Evolutionary conservation across 2,888 invertebrate species (phyloP).

Genomic region (Helicoverpa assulta): DNA sequence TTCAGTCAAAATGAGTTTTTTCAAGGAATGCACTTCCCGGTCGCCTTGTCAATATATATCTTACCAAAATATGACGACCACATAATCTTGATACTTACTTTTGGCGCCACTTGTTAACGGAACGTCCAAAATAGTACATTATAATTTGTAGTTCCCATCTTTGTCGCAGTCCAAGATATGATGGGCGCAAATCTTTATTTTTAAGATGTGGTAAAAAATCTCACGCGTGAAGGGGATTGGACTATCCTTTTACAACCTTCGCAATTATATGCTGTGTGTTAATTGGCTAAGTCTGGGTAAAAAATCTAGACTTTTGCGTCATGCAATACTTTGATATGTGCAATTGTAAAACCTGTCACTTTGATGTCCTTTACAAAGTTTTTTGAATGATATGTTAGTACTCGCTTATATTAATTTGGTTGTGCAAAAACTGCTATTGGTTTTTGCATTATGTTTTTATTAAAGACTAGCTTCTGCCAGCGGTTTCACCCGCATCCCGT

Average conservation of each 20-base stretch:
- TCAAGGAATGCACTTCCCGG: constrained; percentile 52
- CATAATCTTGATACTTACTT: constrained; percentile 1
- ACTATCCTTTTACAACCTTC: constrained; percentile 34
- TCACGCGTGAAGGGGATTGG: constrained; percentile 5
- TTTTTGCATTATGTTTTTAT: no score
- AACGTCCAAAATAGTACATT: constrained; percentile 10
- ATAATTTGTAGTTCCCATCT: constrained; percentile 16
- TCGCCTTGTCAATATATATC: constrained; percentile 47
- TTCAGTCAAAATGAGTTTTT: constrained; percentile 44
- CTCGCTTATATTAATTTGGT: no score
- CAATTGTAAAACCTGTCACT: background rate
- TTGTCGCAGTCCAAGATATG: background rate
- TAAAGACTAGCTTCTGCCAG: no score
- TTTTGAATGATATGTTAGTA: background rate
- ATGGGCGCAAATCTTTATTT: constrained; percentile 1
- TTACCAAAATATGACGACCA: background rate
- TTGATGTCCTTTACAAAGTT: constrained; percentile 1
- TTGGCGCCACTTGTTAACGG: constrained; percentile 8
- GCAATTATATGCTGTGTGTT: constrained; percentile 20
- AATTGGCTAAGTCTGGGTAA: constrained; percentile 29
- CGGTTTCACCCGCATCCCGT: no score
- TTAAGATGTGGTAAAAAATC: constrained; percentile 36
- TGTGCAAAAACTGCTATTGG: no score
- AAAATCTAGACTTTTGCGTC: constrained; percentile 29
- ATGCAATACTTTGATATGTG: constrained; percentile 19